Evolutionary conservation across 2,113 vertebrate species (phyloP), one percentile per base, ranked within the genome.

Genomic region (Chaenogobius annularis): DNA sequence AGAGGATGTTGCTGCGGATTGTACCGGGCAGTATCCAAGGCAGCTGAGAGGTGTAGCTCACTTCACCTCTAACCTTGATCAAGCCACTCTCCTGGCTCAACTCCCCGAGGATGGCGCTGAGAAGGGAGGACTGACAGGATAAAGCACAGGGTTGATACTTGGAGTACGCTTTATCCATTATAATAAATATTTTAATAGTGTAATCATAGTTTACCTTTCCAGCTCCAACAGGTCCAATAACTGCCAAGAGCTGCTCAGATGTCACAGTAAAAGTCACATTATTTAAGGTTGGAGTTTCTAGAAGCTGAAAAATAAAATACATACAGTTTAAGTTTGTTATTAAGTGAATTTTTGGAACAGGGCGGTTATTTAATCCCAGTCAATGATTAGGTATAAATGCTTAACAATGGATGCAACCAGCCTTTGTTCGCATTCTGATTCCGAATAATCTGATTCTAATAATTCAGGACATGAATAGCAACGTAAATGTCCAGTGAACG

Each of bases 21-120:
- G 97, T 98, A 10, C 97, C 97, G 5, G 96, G 93, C 86, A 98
- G 96, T 64, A 99, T 96, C 95, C 96, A 99, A 17, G 97, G 95
- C 84, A 97, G 96, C 91, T 99, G 97, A 20, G 95, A 95, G 20
- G 94, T 94, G 46, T 98, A 99, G 10, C 95, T 96, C 19, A 98
- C 89, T 77, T 88, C 94, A 66, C 97, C 97, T 48, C 87, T 92
- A 62, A 95, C 89, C 0, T 87, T 95, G 77, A 98, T 85, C 26
- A 93, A 83, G 2, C 97, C 97, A 71, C 91, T 93, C 19, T 91
- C 88, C 0, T 90, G 91, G 44, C 94, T 89, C 70, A 99, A 92
- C 68, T 99, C 97, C 31, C 96, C 95, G 12, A 99, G 92, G 43
- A 99, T 84, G 0, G 95, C 94, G 72, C 95, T 96, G 66, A 99